phyloP scores from a whole-genome alignment of 2,113 vertebrate genomes.

The Xiphorhynchus elegans region DNA sequence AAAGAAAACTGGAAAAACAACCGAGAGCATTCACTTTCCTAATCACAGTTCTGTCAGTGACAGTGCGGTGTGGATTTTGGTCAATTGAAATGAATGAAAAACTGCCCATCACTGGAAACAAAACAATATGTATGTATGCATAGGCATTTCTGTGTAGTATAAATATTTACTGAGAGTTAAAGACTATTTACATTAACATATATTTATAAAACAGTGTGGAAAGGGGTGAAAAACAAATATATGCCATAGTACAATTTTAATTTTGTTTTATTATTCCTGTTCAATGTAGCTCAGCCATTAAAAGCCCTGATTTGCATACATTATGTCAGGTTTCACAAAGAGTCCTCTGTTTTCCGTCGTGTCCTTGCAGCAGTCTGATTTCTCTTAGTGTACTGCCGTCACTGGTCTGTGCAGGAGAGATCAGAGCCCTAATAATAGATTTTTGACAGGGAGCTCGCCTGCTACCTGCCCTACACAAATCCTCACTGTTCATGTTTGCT shows the following conservation, averaged over 20 bases:
- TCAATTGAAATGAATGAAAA: slow-evolving; percentile 35
- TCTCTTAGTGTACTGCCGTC: slow-evolving; percentile 59
- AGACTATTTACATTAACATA: slow-evolving; percentile 41
- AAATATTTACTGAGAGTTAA: slow-evolving; percentile 41
- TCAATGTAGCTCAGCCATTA: slow-evolving; percentile 63
- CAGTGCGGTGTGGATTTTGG: slow-evolving; percentile 21
- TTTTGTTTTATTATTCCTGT: slow-evolving; percentile 68
- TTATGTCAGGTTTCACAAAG: slow-evolving; percentile 70
- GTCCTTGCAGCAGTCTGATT: slow-evolving; percentile 54
- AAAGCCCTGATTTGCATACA: slow-evolving; percentile 71
- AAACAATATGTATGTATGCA: slow-evolving; percentile 22
- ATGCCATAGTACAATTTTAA: slow-evolving; percentile 40
- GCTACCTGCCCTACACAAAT: slow-evolving; percentile 83
- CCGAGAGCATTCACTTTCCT: slow-evolving; percentile 15
- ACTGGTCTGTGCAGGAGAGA: slow-evolving; percentile 75
- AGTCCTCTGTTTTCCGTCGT: slow-evolving; percentile 49
- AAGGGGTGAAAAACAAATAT: slow-evolving; percentile 42
- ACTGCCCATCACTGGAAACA: background rate
- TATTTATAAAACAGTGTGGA: slow-evolving; percentile 41
- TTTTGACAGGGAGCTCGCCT: slow-evolving; percentile 80
- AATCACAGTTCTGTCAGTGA: slow-evolving; percentile 16
- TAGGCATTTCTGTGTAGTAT: slow-evolving; percentile 22
- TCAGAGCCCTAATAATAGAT: slow-evolving; percentile 85
- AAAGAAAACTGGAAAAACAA: background rate
- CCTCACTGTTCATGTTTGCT: slow-evolving; percentile 81